Conservation (phyloP, 2,888 invertebrate species). For the Ophion obscuratus region DNA sequence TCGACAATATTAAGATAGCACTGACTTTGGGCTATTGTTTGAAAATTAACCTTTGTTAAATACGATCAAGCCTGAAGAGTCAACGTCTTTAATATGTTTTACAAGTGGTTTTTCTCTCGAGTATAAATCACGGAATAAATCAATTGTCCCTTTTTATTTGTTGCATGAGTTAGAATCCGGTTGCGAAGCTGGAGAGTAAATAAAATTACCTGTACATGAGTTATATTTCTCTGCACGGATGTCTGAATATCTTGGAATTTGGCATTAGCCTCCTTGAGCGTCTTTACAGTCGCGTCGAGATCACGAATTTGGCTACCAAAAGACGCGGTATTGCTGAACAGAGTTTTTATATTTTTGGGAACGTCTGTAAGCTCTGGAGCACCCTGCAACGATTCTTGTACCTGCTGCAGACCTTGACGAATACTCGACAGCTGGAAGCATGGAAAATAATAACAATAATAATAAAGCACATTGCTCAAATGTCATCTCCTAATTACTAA, state of each 20-base stretch:
- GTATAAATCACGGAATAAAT: neutral
- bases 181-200: conserved; percentile 9
- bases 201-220: conserved; percentile 76
- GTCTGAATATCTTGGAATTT: conserved; percentile 80
- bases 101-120: neutral
- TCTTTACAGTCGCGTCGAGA: conserved; percentile 80
- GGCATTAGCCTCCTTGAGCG: conserved; percentile 79
- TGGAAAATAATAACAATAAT: neutral
- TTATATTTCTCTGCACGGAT: conserved; percentile 77
- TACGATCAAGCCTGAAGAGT: conserved; percentile 1
- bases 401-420: conserved; percentile 84
- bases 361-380: conserved; percentile 87
- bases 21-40: neutral
- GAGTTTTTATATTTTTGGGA: conserved; percentile 85
- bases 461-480: too few species aligned
- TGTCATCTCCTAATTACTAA: too few species aligned
- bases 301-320: conserved; percentile 87
- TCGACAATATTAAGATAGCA: too few species aligned
- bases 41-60: neutral
- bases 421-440: conserved; percentile 83
- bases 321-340: conserved; percentile 86
- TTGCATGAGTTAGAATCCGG: conserved; percentile 1
- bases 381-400: conserved; percentile 86
- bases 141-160: conserved; percentile 11
- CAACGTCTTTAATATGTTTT: neutral